Conservation (phyloP, 2,113 vertebrate genomes). For the Cinclus mexicanus region DNA sequence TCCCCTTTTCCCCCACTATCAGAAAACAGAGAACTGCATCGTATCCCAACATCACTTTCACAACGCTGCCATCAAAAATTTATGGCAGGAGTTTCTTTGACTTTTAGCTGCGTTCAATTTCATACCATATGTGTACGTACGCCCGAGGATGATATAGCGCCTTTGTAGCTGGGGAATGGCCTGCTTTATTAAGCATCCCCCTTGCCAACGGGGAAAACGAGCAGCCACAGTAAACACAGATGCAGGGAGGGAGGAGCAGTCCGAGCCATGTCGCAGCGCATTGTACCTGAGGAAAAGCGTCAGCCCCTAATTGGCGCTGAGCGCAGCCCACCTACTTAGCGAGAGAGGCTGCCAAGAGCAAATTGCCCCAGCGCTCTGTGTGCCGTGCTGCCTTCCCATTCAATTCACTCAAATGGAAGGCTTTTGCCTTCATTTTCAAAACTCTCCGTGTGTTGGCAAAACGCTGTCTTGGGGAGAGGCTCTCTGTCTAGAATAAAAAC, state of each 20-base stretch:
- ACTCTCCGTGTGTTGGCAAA: slow-evolving; percentile 47
- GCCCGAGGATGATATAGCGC: neutral
- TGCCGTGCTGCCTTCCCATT: slow-evolving; percentile 22
- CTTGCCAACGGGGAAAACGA: slow-evolving; percentile 50
- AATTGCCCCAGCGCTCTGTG: slow-evolving; percentile 20
- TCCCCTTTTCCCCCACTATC: neutral
- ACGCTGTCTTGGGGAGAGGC: slow-evolving; percentile 1
- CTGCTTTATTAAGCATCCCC: slow-evolving; percentile 61
- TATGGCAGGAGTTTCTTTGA: slow-evolving; percentile 35
- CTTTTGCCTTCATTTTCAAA: slow-evolving; percentile 47
- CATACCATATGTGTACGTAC: slow-evolving; percentile 34
- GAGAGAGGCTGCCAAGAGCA: slow-evolving; percentile 54
- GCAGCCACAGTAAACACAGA: slow-evolving; percentile 58
- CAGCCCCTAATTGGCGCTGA: slow-evolving; percentile 51
- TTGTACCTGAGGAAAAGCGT: slow-evolving; percentile 35
- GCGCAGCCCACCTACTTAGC: slow-evolving; percentile 55
- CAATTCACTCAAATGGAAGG: slow-evolving; percentile 17
- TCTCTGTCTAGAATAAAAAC: slow-evolving; percentile 28
- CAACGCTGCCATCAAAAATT: neutral
- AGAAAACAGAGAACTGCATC: neutral
- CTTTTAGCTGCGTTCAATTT: slow-evolving; percentile 28
- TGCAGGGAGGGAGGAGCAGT: neutral
- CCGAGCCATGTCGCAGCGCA: neutral
- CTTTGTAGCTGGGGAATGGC: slow-evolving; percentile 51
- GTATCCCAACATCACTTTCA: accelerated